phyloP scores from a whole-genome alignment of 2,113 vertebrate species.

The Lepus americanus region DNA sequence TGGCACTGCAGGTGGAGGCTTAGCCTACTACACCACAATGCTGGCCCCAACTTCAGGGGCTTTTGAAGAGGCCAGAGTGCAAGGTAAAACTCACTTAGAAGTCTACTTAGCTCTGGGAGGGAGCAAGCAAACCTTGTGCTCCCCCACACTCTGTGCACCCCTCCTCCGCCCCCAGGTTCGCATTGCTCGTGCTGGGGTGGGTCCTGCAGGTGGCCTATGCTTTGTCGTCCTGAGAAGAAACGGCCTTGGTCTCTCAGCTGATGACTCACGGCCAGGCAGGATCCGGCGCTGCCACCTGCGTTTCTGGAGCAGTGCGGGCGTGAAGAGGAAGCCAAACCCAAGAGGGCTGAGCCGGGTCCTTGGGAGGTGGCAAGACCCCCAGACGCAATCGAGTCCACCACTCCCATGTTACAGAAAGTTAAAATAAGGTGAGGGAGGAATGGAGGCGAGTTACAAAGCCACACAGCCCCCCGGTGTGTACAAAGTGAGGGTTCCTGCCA shows the following conservation, averaged over 20 bases:
- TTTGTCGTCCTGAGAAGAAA: neutral
- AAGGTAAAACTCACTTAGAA: constrained; percentile 14
- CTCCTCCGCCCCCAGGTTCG: neutral
- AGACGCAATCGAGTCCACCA: neutral
- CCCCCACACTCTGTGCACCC: neutral
- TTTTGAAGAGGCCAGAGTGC: neutral
- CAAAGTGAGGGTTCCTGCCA: no score
- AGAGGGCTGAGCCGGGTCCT: neutral
- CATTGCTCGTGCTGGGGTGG: neutral
- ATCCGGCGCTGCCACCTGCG: neutral
- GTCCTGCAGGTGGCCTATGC: neutral
- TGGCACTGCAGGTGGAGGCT: no score
- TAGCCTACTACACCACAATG: no score
- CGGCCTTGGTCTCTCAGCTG: neutral
- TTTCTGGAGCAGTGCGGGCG: neutral
- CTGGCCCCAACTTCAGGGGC: neutral
- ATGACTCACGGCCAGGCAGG: neutral
- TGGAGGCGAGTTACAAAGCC: neutral
- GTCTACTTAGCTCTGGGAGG: neutral
- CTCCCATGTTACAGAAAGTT: neutral
- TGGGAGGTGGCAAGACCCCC: neutral
- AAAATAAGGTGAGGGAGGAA: neutral
- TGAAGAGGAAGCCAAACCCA: neutral
- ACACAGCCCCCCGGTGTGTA: neutral
- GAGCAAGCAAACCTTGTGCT: neutral